Evolutionary conservation across 2,888 invertebrate species (phyloP).

Genomic region (Mycalesis mineus): DNA sequence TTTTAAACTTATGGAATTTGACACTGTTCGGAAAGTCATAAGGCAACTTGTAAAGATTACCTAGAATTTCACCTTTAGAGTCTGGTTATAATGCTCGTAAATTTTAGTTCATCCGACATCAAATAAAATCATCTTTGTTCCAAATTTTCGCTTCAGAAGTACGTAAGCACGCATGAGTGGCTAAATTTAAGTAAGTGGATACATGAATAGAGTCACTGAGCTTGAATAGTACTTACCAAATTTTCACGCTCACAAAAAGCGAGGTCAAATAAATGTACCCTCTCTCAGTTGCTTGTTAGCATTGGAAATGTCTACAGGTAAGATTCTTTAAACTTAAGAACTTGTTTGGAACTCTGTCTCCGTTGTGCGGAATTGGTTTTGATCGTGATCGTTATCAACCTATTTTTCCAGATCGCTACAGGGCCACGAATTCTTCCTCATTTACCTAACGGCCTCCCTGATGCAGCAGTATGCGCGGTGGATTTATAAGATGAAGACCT

Average conservation of each 20-base stretch:
- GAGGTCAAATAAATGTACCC: neutral
- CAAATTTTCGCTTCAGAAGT: slow-evolving; percentile 13
- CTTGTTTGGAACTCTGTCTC: no score
- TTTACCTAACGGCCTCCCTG: no score
- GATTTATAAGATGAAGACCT: neutral
- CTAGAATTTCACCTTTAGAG: no score
- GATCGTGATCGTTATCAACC: no score
- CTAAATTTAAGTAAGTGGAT: slow-evolving; percentile 24
- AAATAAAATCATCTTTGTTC: neutral
- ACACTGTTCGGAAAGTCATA: no score
- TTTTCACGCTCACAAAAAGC: slow-evolving; percentile 23
- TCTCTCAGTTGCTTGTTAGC: neutral
- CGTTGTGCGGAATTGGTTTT: no score
- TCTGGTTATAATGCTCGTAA: neutral
- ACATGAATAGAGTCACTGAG: slow-evolving; percentile 23
- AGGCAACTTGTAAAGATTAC: no score
- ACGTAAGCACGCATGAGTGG: slow-evolving; percentile 19
- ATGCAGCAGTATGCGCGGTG: no score
- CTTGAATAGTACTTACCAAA: slow-evolving; percentile 19
- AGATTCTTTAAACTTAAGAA: no score
- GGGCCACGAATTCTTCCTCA: no score
- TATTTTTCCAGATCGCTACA: no score
- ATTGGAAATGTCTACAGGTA: neutral
- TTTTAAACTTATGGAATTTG: no score
- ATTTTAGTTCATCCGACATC: neutral